phyloP scores from a whole-genome alignment of 35 echinoderm and acorn worm genomes.

The Patiria miniata region DNA sequence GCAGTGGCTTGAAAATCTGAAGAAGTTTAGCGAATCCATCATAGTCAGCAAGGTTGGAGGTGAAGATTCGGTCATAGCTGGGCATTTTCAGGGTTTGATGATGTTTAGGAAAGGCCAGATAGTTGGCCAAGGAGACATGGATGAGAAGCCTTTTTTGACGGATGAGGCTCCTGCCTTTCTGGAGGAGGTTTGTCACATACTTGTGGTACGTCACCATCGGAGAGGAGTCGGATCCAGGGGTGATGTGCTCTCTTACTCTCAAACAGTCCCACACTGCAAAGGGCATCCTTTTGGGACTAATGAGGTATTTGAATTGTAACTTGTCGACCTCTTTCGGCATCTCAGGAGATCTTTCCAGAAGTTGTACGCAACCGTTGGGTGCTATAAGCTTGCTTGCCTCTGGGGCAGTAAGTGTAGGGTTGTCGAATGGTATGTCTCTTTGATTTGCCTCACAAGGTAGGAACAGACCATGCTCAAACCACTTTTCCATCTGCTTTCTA shows the following conservation, averaged over 20 bases:
- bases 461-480: constrained; percentile 49
- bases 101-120: background rate
- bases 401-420: constrained; percentile 35
- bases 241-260: constrained; percentile 1
- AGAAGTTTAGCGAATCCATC: constrained; percentile 8
- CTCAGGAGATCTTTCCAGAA: too few species aligned
- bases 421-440: constrained; percentile 19
- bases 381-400: too few species aligned
- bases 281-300: background rate
- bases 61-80: constrained; percentile 51
- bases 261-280: constrained; percentile 56
- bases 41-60: constrained; percentile 52
- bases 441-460: background rate
- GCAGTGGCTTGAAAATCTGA: constrained; percentile 22
- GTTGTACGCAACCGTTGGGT: background rate
- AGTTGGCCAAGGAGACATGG: constrained; percentile 14
- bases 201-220: constrained; percentile 43
- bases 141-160: constrained; percentile 15
- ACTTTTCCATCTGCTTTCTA: constrained; percentile 4
- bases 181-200: constrained; percentile 1
- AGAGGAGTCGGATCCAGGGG: background rate
- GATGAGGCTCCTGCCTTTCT: constrained; percentile 26
- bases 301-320: constrained; percentile 18
- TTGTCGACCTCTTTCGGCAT: too few species aligned
- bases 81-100: background rate